A percentile compares a stretch with the other conserved stretches of the same genome.
Evolutionary conservation across 2,888 invertebrate genomes (phyloP).

Genomic region (Noctua comes): DNA sequence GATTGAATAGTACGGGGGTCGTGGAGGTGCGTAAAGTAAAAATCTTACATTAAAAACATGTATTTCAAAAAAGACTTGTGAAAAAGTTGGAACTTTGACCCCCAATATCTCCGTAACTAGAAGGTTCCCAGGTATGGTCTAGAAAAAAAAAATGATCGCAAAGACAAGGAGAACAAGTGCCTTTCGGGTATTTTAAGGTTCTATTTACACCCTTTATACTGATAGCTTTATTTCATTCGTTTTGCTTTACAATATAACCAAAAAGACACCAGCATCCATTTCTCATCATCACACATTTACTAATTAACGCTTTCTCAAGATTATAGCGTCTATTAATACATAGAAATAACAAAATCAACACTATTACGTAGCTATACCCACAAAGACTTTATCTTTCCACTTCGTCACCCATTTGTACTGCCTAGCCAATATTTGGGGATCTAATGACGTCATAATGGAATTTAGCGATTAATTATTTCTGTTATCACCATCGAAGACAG

Average conservation of each 20-base stretch:
- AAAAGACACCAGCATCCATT: not conserved
- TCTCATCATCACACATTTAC: slow-evolving; percentile 25
- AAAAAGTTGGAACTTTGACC: too few relatives aligned
- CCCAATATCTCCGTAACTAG: too few relatives aligned
- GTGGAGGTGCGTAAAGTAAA: too few relatives aligned
- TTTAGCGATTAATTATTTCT: slow-evolving; percentile 79
- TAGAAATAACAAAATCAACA: slow-evolving; percentile 46
- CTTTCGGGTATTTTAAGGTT: too few relatives aligned
- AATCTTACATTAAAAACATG: too few relatives aligned
- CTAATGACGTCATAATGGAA: slow-evolving; percentile 76
- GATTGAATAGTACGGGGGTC: too few relatives aligned
- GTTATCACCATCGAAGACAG: slow-evolving; percentile 64
- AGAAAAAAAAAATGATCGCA: too few relatives aligned
- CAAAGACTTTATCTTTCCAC: slow-evolving; percentile 75
- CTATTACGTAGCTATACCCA: slow-evolving; percentile 58
- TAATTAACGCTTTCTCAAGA: slow-evolving; percentile 46
- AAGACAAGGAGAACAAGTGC: too few relatives aligned
- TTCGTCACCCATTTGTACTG: slow-evolving; percentile 70
- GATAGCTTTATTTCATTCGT: too few relatives aligned
- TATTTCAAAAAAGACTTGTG: too few relatives aligned
- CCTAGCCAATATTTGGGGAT: slow-evolving; percentile 67
- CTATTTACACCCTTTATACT: too few relatives aligned
- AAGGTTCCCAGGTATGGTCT: too few relatives aligned
- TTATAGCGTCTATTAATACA: slow-evolving; percentile 42
- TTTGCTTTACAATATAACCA: not conserved